These are phyloP conservation scores for Syritta pipiens DNA, from an alignment of 2,888 invertebrate genomes.

Conservation along the genomic window DNA sequence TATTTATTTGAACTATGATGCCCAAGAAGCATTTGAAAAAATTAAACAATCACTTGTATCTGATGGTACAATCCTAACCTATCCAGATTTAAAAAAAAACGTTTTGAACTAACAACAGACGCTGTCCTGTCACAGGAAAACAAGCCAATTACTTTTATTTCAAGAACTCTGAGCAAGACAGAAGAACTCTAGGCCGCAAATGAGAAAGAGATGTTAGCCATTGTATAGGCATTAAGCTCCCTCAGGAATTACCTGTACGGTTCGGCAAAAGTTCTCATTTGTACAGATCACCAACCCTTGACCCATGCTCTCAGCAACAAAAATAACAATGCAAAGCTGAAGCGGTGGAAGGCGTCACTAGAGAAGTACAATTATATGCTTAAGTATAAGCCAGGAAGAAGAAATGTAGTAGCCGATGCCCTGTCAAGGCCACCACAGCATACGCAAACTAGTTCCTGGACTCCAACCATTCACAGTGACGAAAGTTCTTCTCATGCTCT, in stretches of 20 bases:
- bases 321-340: constrained; percentile 29
- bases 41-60: too few relatives aligned
- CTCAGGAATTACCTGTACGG: constrained; percentile 41
- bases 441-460: neutral
- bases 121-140: constrained; percentile 16
- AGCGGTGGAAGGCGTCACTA: constrained; percentile 31
- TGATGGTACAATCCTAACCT: too few relatives aligned
- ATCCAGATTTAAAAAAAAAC: too few relatives aligned
- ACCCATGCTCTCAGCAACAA: constrained; percentile 27
- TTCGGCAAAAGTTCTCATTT: constrained; percentile 30
- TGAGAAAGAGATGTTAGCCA: constrained; percentile 13
- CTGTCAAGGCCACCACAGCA: constrained; percentile 3
- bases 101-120: constrained; percentile 34
- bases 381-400: neutral
- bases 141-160: constrained; percentile 26
- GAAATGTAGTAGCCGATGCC: constrained; percentile 41
- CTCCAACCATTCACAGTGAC: neutral
- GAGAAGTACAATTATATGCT: constrained; percentile 36
- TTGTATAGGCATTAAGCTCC: constrained; percentile 17
- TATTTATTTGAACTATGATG: too few relatives aligned
- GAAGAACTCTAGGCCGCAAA: constrained; percentile 18
- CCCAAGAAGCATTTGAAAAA: too few relatives aligned
- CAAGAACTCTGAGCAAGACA: constrained; percentile 18
- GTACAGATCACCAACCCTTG: constrained; percentile 47
- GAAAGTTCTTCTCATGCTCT: neutral